Percentiles rank a stretch among this genome's conserved stretches.
These are phyloP conservation scores for Lochmaea crataegi DNA, from an alignment of 2,888 invertebrate species.

Conservation along the genomic window DNA sequence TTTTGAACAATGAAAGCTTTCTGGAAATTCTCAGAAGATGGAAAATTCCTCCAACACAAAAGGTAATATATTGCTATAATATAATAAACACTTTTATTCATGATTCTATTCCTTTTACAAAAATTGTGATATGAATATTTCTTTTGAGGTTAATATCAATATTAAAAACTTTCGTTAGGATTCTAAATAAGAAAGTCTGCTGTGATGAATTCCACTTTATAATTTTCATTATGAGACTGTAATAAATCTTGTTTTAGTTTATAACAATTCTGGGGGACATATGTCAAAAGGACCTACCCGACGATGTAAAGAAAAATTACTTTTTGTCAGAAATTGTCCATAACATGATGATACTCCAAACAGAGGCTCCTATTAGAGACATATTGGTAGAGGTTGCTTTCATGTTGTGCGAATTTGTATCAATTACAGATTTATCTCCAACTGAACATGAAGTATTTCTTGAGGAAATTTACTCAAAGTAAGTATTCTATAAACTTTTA, in stretches of 20 bases:
- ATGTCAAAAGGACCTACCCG: conserved; percentile 36
- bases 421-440: conserved; percentile 39
- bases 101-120: not conserved
- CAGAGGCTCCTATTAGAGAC: conserved; percentile 39
- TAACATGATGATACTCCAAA: conserved; percentile 43
- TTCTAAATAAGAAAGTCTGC: not conserved
- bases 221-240: not conserved
- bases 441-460: conserved; percentile 45
- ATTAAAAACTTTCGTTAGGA: too few relatives aligned
- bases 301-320: conserved; percentile 39
- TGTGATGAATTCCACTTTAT: not conserved
- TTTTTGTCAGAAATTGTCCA: conserved; percentile 45
- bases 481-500: conserved; percentile 25
- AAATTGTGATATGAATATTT: not conserved
- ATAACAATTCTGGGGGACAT: conserved; percentile 40
- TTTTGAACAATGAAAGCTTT: conserved; percentile 19
- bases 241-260: conserved; percentile 39
- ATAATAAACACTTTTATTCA: not conserved
- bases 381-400: conserved; percentile 46
- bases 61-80: not conserved
- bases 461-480: conserved; percentile 42
- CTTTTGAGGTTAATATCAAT: too few relatives aligned
- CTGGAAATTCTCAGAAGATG: conserved; percentile 20
- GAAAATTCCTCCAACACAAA: conserved; percentile 18
- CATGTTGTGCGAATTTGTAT: conserved; percentile 40